phyloP scores from a whole-genome alignment of 2,888 invertebrate genomes.

The Syrista parreyssii region DNA sequence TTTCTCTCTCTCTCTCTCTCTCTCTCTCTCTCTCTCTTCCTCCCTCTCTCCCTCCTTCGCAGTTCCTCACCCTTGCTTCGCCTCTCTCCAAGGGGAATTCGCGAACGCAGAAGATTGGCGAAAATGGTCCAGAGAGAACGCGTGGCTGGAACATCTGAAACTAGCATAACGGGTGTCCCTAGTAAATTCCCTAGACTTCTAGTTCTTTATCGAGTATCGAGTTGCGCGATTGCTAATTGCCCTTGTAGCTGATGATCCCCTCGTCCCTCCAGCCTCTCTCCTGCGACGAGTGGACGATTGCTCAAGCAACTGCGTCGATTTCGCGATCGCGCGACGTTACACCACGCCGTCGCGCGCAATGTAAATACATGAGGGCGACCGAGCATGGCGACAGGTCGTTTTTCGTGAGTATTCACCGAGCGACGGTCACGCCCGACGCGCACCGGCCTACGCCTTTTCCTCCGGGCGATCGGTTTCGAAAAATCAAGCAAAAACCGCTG shows the following conservation, averaged over 20 bases:
- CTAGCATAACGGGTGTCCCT: neutral
- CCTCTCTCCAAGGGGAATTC: neutral
- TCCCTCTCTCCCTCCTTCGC: conserved; percentile 22
- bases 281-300: neutral
- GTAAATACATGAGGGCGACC: conserved; percentile 51
- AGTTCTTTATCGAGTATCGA: neutral
- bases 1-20: conserved; percentile 32
- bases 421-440: conserved; percentile 47
- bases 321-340: conserved; percentile 1
- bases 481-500: conserved; percentile 39
- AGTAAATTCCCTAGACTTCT: neutral
- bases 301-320: neutral
- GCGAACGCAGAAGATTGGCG: neutral
- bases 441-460: conserved; percentile 44
- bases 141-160: neutral
- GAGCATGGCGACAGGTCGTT: conserved; percentile 48
- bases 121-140: neutral
- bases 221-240: neutral
- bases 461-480: conserved; percentile 46
- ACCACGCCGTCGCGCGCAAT: conserved; percentile 28
- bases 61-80: conserved; percentile 8
- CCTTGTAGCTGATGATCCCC: neutral
- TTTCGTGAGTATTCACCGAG: conserved; percentile 52
- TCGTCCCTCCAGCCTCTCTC: neutral
- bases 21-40: conserved; percentile 31